phyloP scores from a whole-genome alignment of 1,140 invertebrate species.

The Ceratoteleas bidentatus region DNA sequence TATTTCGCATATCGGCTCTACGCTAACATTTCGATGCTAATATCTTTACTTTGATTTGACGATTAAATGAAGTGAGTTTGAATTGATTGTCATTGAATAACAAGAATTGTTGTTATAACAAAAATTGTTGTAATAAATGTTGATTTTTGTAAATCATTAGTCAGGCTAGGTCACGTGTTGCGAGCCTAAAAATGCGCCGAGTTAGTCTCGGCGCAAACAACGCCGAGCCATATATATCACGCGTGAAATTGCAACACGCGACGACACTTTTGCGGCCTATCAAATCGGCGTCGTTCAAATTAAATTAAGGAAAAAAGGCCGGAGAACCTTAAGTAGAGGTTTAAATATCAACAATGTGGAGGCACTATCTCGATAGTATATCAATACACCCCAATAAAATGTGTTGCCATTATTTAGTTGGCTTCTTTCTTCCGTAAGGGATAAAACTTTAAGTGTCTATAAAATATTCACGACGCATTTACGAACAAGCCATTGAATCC shows the following conservation, averaged over 20 bases:
- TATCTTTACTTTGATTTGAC: no score
- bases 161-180: no score
- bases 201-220: no score
- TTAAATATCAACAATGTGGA: constrained; percentile 37
- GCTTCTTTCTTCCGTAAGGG: constrained; percentile 24
- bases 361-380: constrained; percentile 32
- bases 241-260: constrained; percentile 6
- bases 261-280: constrained; percentile 16
- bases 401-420: constrained; percentile 35
- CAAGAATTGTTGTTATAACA: no score
- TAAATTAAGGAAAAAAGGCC: constrained; percentile 35
- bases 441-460: constrained; percentile 56
- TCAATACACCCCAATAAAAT: constrained; percentile 44
- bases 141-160: no score
- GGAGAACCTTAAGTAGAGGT: constrained; percentile 21
- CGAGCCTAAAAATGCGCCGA: no score
- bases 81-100: no score
- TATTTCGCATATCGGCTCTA: no score
- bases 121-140: no score
- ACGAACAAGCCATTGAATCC: constrained; percentile 43
- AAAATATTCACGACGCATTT: constrained; percentile 60
- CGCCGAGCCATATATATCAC: no score
- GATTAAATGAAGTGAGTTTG: no score
- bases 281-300: constrained; percentile 23
- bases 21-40: no score